phyloP scores from a whole-genome alignment of 2,888 invertebrate species.

The Lasiommata megera region DNA sequence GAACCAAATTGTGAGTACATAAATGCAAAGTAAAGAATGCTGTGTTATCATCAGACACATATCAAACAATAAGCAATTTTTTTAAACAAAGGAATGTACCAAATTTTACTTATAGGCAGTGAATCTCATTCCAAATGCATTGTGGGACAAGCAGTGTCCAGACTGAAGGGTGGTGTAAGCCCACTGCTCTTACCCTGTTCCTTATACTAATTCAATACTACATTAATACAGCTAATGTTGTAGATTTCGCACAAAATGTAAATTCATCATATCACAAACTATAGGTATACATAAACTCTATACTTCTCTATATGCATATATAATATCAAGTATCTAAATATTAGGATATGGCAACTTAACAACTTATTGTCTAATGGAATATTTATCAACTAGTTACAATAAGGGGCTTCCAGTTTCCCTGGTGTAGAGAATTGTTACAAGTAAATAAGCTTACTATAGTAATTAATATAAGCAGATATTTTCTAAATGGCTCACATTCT shows the following conservation, averaged over 20 bases:
- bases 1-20: not conserved
- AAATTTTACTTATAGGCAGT: constrained; percentile 4
- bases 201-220: constrained; percentile 37
- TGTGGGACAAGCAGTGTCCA: not conserved
- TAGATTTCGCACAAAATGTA: constrained; percentile 72
- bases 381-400: constrained; percentile 35
- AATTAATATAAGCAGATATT: not conserved
- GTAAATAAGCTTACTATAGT: not conserved
- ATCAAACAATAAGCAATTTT: not conserved
- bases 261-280: constrained; percentile 80
- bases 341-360: constrained; percentile 80
- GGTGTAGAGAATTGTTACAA: not conserved
- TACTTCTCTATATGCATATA: constrained; percentile 66
- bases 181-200: constrained; percentile 20
- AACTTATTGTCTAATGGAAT: constrained; percentile 80
- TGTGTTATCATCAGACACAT: not conserved
- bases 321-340: constrained; percentile 75
- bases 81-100: not conserved
- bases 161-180: not conserved
- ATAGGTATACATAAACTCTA: constrained; percentile 71
- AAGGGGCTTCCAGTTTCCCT: constrained; percentile 9
- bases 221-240: constrained; percentile 49
- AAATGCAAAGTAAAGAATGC: not conserved
- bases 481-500: not conserved
- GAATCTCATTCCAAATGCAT: constrained; percentile 13